phyloP scores from a whole-genome alignment of 2,797 vertebrate species.

The Cyclopterus lumpus region DNA sequence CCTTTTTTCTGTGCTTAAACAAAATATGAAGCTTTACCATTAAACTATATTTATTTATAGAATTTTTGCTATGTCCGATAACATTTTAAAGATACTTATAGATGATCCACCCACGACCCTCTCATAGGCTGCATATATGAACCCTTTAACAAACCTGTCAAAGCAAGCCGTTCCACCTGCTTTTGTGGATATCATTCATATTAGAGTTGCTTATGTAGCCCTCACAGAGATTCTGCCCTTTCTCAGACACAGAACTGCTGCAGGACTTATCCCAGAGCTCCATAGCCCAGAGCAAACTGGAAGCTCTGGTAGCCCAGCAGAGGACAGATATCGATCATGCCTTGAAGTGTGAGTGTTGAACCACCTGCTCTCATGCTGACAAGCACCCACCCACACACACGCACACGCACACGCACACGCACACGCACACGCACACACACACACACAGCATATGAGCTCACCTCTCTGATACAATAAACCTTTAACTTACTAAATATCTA shows the following conservation, averaged over 20 bases:
- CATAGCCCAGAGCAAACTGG: conserved; percentile 86
- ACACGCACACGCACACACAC: conserved; percentile 10
- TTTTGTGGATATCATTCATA: neutral
- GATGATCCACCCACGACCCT: neutral
- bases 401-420: conserved; percentile 11
- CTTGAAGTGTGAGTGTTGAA: conserved; percentile 87
- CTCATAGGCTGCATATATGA: neutral
- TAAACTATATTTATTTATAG: conserved; percentile 7
- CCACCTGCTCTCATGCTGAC: conserved; percentile 32
- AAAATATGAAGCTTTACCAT: neutral
- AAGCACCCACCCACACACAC: conserved; percentile 8
- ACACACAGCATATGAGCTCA: conserved; percentile 17
- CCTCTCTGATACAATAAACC: conserved; percentile 51
- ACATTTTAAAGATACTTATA: conserved; percentile 21
- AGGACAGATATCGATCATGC: conserved; percentile 86
- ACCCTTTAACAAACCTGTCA: neutral
- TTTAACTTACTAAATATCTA: conserved; percentile 65
- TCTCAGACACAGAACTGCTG: conserved; percentile 87
- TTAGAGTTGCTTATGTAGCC: conserved; percentile 9
- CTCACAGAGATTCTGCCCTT: conserved; percentile 17
- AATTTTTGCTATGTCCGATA: conserved; percentile 1
- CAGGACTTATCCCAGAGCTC: conserved; percentile 87
- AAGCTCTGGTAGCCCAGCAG: conserved; percentile 85
- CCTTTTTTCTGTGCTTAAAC: neutral
- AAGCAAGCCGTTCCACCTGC: neutral